Conservation (phyloP, 2,797 vertebrate species). For the Tapera naevia region DNA sequence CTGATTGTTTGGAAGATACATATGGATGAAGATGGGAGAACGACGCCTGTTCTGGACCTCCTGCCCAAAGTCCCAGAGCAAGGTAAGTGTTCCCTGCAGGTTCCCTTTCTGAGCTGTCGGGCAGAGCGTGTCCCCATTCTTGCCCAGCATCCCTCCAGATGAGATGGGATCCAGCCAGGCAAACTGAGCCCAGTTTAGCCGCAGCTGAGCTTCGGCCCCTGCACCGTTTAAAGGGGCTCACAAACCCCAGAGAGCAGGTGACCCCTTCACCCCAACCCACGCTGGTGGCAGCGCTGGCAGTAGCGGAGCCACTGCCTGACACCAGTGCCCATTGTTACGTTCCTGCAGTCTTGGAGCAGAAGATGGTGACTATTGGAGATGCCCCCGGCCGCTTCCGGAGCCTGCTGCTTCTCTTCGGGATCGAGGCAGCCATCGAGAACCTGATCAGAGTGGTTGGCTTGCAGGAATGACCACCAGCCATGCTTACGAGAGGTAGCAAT, state of each 20-base stretch:
- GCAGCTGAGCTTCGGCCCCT: not conserved
- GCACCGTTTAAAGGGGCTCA: not conserved
- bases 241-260: not conserved
- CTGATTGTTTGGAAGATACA: constrained; percentile 85
- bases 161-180: not conserved
- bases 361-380: not conserved
- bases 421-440: constrained; percentile 82
- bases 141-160: not conserved
- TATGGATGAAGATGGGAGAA: constrained; percentile 78
- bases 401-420: constrained; percentile 80
- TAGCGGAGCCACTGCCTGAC: not conserved
- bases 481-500: not conserved
- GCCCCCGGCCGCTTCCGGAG: constrained; percentile 78
- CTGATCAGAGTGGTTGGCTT: constrained; percentile 73
- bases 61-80: constrained; percentile 82
- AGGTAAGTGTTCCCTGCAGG: constrained; percentile 73
- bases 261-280: too few relatives aligned
- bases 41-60: constrained; percentile 82
- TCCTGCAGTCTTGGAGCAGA: constrained; percentile 69
- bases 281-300: not conserved
- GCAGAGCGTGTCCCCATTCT: not conserved
- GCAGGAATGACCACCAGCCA: not conserved
- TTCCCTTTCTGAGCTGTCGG: not conserved
- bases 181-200: not conserved
- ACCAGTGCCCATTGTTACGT: not conserved